phyloP scores from a whole-genome alignment of 1,140 invertebrate species.

The Heliconius hermathena region DNA sequence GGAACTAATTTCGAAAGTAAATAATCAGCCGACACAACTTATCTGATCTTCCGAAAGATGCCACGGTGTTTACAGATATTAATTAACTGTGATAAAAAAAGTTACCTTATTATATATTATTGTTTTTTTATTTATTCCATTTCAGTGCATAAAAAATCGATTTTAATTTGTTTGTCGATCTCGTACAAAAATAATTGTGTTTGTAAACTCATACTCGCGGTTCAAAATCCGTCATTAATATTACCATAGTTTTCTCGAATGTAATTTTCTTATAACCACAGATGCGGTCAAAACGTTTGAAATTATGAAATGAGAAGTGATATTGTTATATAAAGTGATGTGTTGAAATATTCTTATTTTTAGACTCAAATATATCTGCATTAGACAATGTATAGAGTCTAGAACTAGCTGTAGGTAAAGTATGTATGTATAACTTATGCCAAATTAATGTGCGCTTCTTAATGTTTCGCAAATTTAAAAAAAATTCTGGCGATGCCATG shows the following conservation, averaged over 20 bases:
- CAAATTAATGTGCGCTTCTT: conserved; percentile 56
- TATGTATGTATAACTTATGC: conserved; percentile 37
- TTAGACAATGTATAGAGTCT: conserved; percentile 62
- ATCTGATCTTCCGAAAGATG: neutral
- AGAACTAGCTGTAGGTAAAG: conserved; percentile 45
- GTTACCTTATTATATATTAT: conserved; percentile 53
- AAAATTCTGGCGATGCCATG: conserved; percentile 30
- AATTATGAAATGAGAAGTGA: conserved; percentile 50
- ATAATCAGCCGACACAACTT: neutral
- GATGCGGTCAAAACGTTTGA: conserved; percentile 50
- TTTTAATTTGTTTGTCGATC: neutral
- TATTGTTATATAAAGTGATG: conserved; percentile 55
- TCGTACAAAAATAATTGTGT: neutral
- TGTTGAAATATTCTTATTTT: conserved; percentile 72
- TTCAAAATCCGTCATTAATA: conserved; percentile 66
- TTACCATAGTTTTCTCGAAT: conserved; percentile 55
- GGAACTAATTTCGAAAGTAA: neutral
- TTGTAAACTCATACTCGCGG: conserved; percentile 49
- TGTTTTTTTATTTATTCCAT: neutral
- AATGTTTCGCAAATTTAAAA: conserved; percentile 55
- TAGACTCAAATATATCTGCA: conserved; percentile 72
- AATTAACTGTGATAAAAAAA: conserved; percentile 62
- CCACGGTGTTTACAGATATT: conserved; percentile 27
- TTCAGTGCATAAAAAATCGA: neutral
- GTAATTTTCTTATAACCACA: conserved; percentile 44